Evolutionary conservation across 2,113 vertebrate species (phyloP).

Genomic region (Ivindomyrus marchei): DNA sequence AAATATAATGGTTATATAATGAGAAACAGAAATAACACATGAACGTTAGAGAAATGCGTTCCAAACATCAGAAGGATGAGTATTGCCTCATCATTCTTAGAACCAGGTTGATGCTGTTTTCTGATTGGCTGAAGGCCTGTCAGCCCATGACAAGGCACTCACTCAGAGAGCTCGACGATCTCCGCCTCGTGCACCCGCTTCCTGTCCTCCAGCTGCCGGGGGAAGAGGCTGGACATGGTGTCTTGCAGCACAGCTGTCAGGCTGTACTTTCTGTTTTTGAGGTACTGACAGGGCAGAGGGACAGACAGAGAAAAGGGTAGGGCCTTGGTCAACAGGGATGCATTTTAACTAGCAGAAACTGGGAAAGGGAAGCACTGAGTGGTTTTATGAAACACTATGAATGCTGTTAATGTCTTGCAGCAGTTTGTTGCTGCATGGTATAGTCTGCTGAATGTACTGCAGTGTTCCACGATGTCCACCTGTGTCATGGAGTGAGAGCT

Average conservation of each 20-base stretch:
- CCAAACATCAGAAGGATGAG: background rate
- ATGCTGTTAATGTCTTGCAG: background rate
- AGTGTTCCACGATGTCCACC: background rate
- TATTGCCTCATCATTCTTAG: background rate
- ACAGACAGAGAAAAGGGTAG: conserved; percentile 17
- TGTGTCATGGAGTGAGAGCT: background rate
- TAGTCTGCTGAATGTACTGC: background rate
- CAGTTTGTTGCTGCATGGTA: background rate
- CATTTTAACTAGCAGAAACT: background rate
- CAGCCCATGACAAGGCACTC: conserved; percentile 28
- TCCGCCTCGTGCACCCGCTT: conserved; percentile 67
- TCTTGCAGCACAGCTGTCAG: conserved; percentile 67
- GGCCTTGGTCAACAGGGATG: background rate
- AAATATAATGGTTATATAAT: background rate
- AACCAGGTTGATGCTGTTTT: background rate
- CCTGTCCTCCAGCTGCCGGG: conserved; percentile 68
- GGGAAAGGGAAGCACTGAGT: background rate
- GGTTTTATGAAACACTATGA: background rate
- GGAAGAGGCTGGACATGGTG: conserved; percentile 66
- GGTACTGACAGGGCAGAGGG: conserved; percentile 58
- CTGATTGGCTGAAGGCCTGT: background rate
- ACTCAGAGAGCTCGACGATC: conserved; percentile 85
- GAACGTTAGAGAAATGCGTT: background rate
- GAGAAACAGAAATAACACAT: background rate
- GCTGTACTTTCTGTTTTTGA: conserved; percentile 76